Evolutionary conservation across 2,113 vertebrate genomes (phyloP).

Genomic region (Zapornia atra): DNA sequence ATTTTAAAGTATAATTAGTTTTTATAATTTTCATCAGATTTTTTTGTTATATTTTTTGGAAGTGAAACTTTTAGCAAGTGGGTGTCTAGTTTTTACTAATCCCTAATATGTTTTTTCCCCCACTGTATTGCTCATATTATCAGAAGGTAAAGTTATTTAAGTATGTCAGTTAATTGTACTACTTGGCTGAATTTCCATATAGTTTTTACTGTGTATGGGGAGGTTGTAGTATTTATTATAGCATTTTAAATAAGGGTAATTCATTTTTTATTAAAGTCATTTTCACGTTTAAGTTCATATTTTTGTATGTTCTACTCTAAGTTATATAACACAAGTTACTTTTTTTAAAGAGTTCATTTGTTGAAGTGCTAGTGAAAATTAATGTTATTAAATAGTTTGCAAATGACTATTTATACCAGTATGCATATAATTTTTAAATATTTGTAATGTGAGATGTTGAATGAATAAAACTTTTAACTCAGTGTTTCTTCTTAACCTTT

Average conservation of each 20-base stretch:
- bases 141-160: slow-evolving; percentile 99
- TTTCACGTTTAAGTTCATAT: slow-evolving; percentile 99
- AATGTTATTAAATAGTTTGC: slow-evolving; percentile 99
- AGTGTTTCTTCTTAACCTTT: slow-evolving; percentile 50
- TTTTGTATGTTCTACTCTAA: slow-evolving; percentile 99
- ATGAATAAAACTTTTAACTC: slow-evolving; percentile 99
- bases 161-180: slow-evolving; percentile 98
- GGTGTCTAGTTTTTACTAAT: slow-evolving; percentile 99
- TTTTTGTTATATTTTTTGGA: slow-evolving; percentile 99
- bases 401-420: slow-evolving; percentile 99
- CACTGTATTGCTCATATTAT: slow-evolving; percentile 99
- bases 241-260: slow-evolving; percentile 99
- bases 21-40: slow-evolving; percentile 99
- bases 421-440: slow-evolving; percentile 99
- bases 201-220: slow-evolving; percentile 99
- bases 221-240: slow-evolving; percentile 99
- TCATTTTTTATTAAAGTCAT: slow-evolving; percentile 99
- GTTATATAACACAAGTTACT: slow-evolving; percentile 98
- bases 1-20: slow-evolving; percentile 99
- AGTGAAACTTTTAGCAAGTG: slow-evolving; percentile 98
- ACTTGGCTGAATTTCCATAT: slow-evolving; percentile 99
- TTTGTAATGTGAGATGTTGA: slow-evolving; percentile 99
- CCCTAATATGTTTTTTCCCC: slow-evolving; percentile 94
- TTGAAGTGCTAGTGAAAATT: slow-evolving; percentile 99
- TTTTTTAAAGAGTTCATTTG: slow-evolving; percentile 99